Evolutionary conservation across 1,140 invertebrate genomes (phyloP).

Genomic region (Drosophila pachea): DNA sequence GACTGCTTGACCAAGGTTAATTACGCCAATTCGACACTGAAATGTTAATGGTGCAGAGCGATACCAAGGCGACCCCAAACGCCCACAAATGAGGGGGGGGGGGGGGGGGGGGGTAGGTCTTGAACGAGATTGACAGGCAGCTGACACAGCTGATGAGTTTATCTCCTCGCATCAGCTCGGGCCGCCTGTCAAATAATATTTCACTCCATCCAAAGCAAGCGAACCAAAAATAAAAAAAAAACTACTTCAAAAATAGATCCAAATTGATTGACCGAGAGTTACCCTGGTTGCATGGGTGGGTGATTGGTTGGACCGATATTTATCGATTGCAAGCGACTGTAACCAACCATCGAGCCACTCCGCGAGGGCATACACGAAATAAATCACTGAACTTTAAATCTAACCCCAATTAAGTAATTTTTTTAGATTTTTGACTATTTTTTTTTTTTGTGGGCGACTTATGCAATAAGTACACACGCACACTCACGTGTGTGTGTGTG

Average conservation of each 20-base stretch:
- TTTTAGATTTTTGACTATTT: conserved; percentile 6
- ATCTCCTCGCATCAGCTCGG: conserved; percentile 20
- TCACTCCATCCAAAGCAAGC: conserved; percentile 32
- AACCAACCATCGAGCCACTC: neutral
- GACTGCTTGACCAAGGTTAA: conserved; percentile 38
- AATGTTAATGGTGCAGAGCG: conserved; percentile 23
- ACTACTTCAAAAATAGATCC: neutral
- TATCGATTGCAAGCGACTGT: neutral
- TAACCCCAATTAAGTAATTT: conserved; percentile 67
- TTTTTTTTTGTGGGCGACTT: conserved; percentile 30
- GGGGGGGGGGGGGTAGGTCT: neutral
- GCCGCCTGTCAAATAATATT: conserved; percentile 24
- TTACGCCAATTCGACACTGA: conserved; percentile 33
- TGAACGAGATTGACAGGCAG: neutral
- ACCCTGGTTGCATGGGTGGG: no score
- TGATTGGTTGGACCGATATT: neutral
- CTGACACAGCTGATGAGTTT: conserved; percentile 38
- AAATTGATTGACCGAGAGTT: neutral
- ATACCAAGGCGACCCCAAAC: conserved; percentile 27
- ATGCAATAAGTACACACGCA: conserved; percentile 35
- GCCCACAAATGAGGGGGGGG: conserved; percentile 18
- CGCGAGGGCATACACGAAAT: neutral
- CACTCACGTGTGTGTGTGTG: neutral
- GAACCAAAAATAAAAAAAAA: neutral
- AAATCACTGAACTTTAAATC: conserved; percentile 49